A percentile compares a stretch with the other conserved stretches of the same genome.
Evolutionary conservation across 1,140 invertebrate genomes (phyloP).

Genomic region (Bombus terrestris): DNA sequence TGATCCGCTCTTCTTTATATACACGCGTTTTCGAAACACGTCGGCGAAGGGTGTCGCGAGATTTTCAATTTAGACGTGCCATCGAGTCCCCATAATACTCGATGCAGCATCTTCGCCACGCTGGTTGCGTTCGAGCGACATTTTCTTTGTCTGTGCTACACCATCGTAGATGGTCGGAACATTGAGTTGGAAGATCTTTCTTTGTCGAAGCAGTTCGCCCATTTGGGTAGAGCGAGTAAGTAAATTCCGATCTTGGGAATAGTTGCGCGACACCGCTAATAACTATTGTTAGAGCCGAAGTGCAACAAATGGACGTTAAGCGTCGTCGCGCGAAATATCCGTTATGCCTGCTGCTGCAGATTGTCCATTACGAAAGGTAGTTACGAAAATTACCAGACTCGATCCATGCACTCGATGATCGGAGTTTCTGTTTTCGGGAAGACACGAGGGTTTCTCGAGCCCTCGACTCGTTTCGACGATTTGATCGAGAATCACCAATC

Average conservation of each 20-base stretch:
- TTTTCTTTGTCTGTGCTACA: not conserved
- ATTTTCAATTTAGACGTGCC: slow-evolving; percentile 11
- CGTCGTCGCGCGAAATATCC: not conserved
- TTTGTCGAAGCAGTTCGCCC: too few species aligned
- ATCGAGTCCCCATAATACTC: not conserved
- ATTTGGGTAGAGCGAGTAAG: not conserved
- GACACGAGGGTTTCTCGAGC: too few species aligned
- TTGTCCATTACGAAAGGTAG: not conserved
- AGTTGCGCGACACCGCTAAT: not conserved
- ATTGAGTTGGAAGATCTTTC: too few species aligned
- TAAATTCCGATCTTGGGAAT: slow-evolving; percentile 13
- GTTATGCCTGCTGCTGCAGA: too few species aligned
- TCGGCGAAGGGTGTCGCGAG: not conserved
- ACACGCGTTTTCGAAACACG: not conserved
- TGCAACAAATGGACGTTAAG: not conserved
- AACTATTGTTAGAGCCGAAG: not conserved
- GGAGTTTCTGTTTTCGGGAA: not conserved
- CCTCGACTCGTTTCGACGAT: not conserved
- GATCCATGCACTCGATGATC: too few species aligned
- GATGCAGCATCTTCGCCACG: too few species aligned
- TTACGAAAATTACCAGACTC: not conserved
- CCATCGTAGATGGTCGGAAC: not conserved
- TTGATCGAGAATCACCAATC: not conserved
- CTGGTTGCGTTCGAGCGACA: not conserved
- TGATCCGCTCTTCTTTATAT: not conserved